A percentile compares a stretch with the other conserved stretches of the same genome.
phyloP scores from a whole-genome alignment of 2,113 vertebrate species.

The Cyprinodon variegatus region DNA sequence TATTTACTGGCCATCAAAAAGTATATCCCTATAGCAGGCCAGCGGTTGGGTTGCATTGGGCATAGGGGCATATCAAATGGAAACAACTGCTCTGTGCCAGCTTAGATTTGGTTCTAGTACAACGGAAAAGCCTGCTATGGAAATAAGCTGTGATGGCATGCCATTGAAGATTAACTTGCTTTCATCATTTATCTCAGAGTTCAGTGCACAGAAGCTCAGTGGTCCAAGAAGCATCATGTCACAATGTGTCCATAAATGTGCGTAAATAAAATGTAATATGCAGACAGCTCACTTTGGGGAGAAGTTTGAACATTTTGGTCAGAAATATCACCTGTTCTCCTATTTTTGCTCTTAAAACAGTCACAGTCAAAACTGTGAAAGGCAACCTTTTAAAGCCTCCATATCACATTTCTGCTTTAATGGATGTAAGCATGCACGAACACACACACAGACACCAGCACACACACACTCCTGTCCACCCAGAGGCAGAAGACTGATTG shows the following conservation, averaged over 20 bases:
- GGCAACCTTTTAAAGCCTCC: conserved; percentile 30
- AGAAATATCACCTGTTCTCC: not conserved
- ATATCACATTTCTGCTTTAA: conserved; percentile 38
- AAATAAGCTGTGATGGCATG: conserved; percentile 68
- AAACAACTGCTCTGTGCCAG: conserved; percentile 74
- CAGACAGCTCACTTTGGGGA: conserved; percentile 25
- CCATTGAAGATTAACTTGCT: conserved; percentile 68
- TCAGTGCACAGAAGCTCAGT: conserved; percentile 53
- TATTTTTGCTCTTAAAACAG: not conserved
- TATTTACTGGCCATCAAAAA: conserved; percentile 64
- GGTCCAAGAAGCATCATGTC: conserved; percentile 52
- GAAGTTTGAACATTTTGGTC: not conserved
- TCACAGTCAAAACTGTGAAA: conserved; percentile 10
- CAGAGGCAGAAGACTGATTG: conserved; percentile 68
- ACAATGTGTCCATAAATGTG: conserved; percentile 25
- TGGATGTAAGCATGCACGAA: conserved; percentile 25
- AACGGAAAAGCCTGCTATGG: conserved; percentile 59
- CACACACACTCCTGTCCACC: conserved; percentile 35
- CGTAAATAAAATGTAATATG: conserved; percentile 20
- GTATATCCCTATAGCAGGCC: conserved; percentile 61
- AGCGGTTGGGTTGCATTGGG: conserved; percentile 58
- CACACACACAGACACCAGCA: not conserved
- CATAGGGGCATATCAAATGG: conserved; percentile 70
- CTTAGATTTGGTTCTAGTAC: conserved; percentile 63
- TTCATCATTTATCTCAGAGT: conserved; percentile 72